A percentile compares a stretch with the other conserved stretches of the same genome.
Evolutionary conservation across 2,888 invertebrate genomes (phyloP).

Genomic region (Ennomos erosarius): DNA sequence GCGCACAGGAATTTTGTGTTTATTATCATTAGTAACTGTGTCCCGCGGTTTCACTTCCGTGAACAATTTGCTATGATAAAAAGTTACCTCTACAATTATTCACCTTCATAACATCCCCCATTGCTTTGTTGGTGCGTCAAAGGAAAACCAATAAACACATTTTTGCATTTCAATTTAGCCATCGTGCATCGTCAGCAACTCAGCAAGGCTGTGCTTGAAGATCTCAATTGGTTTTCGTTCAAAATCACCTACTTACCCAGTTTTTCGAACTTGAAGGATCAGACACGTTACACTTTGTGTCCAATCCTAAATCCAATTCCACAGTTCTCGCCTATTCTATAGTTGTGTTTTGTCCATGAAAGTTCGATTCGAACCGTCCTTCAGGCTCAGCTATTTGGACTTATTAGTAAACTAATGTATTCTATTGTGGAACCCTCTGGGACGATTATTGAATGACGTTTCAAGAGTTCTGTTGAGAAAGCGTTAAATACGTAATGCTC

Average conservation of each 20-base stretch:
- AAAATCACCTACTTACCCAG: not conserved
- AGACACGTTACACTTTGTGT: not conserved
- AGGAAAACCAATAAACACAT: too few relatives aligned
- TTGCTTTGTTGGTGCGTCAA: too few relatives aligned
- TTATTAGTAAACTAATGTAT: constrained; percentile 13
- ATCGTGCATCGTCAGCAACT: too few relatives aligned
- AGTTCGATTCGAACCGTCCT: constrained; percentile 16
- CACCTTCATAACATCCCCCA: too few relatives aligned
- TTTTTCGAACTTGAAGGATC: not conserved
- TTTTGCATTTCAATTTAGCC: too few relatives aligned
- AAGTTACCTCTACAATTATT: too few relatives aligned
- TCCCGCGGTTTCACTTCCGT: too few relatives aligned
- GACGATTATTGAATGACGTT: constrained; percentile 14
- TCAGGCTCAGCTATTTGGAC: constrained; percentile 5
- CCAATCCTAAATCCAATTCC: constrained; percentile 6
- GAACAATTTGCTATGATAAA: not conserved
- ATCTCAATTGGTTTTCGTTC: not conserved
- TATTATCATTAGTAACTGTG: too few relatives aligned
- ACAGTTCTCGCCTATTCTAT: constrained; percentile 14
- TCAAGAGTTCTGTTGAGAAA: constrained; percentile 3
- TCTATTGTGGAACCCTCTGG: constrained; percentile 3
- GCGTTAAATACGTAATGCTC: too few relatives aligned
- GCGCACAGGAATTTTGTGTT: too few relatives aligned
- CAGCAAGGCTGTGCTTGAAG: too few relatives aligned
- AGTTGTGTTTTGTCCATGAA: constrained; percentile 17